Conservation (phyloP, 2,888 invertebrate species). For the Aplocera efformata region DNA sequence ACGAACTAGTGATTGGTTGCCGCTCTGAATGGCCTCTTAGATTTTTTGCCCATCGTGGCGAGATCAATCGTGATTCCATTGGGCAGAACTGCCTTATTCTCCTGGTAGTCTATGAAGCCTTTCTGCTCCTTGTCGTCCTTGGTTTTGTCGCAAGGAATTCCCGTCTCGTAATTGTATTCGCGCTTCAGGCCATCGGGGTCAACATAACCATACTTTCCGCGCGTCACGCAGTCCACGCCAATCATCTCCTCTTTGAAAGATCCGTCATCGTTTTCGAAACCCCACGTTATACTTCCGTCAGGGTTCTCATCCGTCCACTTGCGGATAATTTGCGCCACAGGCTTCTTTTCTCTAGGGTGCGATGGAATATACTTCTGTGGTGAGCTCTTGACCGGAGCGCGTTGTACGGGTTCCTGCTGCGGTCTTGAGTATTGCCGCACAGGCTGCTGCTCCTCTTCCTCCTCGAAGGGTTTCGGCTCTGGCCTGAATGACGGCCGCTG, state of each 20-base stretch:
- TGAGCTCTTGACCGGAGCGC: conserved; percentile 55
- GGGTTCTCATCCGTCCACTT: conserved; percentile 89
- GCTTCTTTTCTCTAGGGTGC: conserved; percentile 80
- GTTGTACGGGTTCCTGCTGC: conserved; percentile 62
- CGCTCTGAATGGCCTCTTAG: conserved; percentile 83
- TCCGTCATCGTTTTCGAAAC: conserved; percentile 93
- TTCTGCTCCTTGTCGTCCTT: conserved; percentile 78
- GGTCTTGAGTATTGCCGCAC: conserved; percentile 71
- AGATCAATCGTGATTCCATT: conserved; percentile 87
- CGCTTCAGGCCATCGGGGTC: conserved; percentile 91
- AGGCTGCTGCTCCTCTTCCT: conserved; percentile 69
- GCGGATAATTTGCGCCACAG: conserved; percentile 85
- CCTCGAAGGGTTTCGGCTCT: conserved; percentile 66
- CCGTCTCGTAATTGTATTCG: conserved; percentile 91
- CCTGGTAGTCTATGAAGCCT: conserved; percentile 87
- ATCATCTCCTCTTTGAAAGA: conserved; percentile 92
- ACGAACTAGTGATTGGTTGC: conserved; percentile 69
- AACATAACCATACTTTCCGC: conserved; percentile 91
- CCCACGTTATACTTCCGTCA: conserved; percentile 92
- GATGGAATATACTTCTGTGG: conserved; percentile 66
- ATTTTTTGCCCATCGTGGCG: conserved; percentile 85
- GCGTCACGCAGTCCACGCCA: conserved; percentile 87
- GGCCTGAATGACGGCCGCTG: conserved; percentile 77
- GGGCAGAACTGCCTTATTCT: conserved; percentile 86
- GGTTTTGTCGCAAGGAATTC: conserved; percentile 84